These are phyloP conservation scores for Acronicta psi DNA, from an alignment of 2,888 invertebrate genomes.

Conservation along the genomic window DNA sequence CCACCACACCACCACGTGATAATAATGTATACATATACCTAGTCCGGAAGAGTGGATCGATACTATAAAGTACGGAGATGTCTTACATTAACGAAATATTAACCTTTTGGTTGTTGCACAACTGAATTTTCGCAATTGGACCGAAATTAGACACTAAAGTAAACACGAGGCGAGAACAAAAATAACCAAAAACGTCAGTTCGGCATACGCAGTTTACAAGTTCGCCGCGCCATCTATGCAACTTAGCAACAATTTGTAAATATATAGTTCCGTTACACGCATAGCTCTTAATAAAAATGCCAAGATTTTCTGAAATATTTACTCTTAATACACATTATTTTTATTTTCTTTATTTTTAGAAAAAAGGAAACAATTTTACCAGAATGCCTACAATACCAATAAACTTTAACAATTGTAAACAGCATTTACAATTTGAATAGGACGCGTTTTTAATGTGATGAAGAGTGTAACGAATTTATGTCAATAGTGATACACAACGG, in stretches of 20 bases:
- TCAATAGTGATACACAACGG: constrained; percentile 43
- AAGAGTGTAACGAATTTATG: constrained; percentile 34
- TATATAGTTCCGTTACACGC: constrained; percentile 66
- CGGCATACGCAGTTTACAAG: constrained; percentile 88
- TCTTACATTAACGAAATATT: constrained; percentile 73
- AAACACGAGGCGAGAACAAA: constrained; percentile 89
- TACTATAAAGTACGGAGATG: constrained; percentile 72
- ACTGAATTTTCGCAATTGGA: constrained; percentile 84
- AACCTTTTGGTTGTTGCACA: constrained; percentile 81
- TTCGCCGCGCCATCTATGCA: constrained; percentile 86
- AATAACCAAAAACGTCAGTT: constrained; percentile 90
- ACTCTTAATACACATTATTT: not conserved
- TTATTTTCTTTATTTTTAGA: not conserved
- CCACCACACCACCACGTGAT: constrained; percentile 90
- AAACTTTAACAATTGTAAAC: too few species aligned
- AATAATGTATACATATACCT: constrained; percentile 88
- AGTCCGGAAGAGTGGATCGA: constrained; percentile 84
- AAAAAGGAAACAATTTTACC: accelerated
- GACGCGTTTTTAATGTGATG: accelerated
- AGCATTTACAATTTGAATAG: not conserved
- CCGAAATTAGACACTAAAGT: constrained; percentile 89
- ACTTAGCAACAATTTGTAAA: constrained; percentile 77
- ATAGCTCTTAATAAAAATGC: constrained; percentile 14
- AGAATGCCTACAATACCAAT: too few species aligned
- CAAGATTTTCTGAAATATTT: not conserved